Conservation (phyloP, 2,888 invertebrate genomes). For the Harpalus rufipes region DNA sequence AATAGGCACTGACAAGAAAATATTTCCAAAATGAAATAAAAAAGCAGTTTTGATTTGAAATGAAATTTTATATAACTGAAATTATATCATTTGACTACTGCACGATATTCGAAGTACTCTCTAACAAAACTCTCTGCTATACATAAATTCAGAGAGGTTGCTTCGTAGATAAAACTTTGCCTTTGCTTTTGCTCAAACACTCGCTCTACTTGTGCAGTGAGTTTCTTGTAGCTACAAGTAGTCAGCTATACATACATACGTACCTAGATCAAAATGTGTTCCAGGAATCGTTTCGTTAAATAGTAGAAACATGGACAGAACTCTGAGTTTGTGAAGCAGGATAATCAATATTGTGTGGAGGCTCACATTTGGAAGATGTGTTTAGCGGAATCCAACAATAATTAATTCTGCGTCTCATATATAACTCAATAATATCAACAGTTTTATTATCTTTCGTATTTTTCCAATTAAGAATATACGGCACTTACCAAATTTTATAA, state of each 20-base stretch:
- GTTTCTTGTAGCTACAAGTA: neutral
- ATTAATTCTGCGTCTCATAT: neutral
- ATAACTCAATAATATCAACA: neutral
- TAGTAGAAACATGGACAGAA: neutral
- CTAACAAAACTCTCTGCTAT: neutral
- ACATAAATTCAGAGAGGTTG: neutral
- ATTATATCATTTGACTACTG: neutral
- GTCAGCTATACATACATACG: neutral
- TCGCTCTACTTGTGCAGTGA: conserved; percentile 3
- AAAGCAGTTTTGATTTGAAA: neutral
- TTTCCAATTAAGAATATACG: too few species aligned
- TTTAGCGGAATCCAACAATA: neutral
- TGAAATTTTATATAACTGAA: neutral
- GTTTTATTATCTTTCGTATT: neutral
- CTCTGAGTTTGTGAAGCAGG: neutral
- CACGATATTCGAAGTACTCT: conserved; percentile 3
- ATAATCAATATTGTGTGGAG: neutral
- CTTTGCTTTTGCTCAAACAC: conserved; percentile 26
- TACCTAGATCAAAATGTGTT: conserved; percentile 39
- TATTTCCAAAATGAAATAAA: too few species aligned
- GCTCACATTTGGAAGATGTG: neutral
- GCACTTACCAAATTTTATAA: too few species aligned
- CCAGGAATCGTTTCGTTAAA: conserved; percentile 23
- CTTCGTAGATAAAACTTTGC: neutral
- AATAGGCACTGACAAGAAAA: too few species aligned